Evolutionary conservation across 2,797 vertebrate species (phyloP), one percentile per base, ranked within the genome.

Genomic region (Aplochiton taeniatus): DNA sequence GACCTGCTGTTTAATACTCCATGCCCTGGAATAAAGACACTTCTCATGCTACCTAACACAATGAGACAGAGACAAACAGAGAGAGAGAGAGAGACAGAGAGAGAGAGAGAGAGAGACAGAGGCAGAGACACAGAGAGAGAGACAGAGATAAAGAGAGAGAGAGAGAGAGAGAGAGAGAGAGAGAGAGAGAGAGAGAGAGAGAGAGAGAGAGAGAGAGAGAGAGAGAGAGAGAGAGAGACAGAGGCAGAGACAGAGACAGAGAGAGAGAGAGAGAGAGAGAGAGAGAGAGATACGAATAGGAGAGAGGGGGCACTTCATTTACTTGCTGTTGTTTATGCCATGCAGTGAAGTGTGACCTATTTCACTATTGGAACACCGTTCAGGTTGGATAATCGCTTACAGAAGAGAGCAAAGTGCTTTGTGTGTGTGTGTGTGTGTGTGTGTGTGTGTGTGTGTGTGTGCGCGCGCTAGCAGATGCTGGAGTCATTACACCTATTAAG

Each of bases 281-380:
- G n/a, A n/a, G n/a, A n/a, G n/a, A n/a, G n/a, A n/a, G n/a, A n/a
- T n/a, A n/a, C n/a, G n/a, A n/a, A n/a, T n/a, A n/a, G n/a, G n/a
- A n/a, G n/a, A n/a, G n/a, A n/a, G n/a, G n/a, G n/a, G n/a, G n/a
- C n/a, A n/a, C n/a, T 74, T 42, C 8, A 57, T 65, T 57, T 31
- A 61, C 72, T 61, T 61, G 41, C 19, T 3, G 18, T 64, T 83
- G 68, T 79, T 79, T 73, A 77, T 69, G 61, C 46, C 43, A 65
- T 70, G 44, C 13, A 58, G 63, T 60, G 68, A 47, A 70, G 42
- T 44, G 20, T 50, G 59, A 64, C 9, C 47, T 16, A 45, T 12
- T 67, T 73, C 46, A 53, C 16, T 43, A 55, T 61, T 66, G 44
- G 49, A 70, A 58, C 8, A 57, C 47, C 64, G 67, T 69, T 65